These are phyloP conservation scores for Calephelis nemesis DNA, from an alignment of 1,140 invertebrate species.

Conservation along the genomic window DNA sequence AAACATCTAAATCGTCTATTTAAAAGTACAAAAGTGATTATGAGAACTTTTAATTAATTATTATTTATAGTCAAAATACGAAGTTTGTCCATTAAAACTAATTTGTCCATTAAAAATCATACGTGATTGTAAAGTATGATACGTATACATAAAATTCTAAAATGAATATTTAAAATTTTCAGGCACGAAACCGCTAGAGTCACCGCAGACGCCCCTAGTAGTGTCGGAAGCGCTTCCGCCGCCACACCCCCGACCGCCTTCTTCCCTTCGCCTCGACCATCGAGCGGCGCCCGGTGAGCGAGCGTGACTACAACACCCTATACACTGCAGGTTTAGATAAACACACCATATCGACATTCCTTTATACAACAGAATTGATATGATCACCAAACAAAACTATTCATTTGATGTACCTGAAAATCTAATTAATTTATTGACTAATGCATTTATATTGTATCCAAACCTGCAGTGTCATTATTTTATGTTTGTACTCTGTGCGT, in stretches of 20 bases:
- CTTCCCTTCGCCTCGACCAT: slow-evolving; percentile 77
- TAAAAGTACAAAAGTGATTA: no score
- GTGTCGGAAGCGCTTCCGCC: slow-evolving; percentile 72
- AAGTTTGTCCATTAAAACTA: no score
- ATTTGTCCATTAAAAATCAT: no score
- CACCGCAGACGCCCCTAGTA: slow-evolving; percentile 88
- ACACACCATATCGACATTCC: slow-evolving; percentile 54
- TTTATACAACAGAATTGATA: slow-evolving; percentile 20
- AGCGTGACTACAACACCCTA: slow-evolving; percentile 64
- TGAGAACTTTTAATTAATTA: no score
- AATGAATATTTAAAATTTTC: slow-evolving; percentile 7
- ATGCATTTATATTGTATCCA: slow-evolving; percentile 61
- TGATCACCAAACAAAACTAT: slow-evolving; percentile 15
- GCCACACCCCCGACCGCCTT: slow-evolving; percentile 78
- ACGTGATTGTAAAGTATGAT: no score
- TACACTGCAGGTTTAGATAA: slow-evolving; percentile 65
- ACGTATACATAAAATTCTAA: no score
- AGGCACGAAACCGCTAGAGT: slow-evolving; percentile 90
- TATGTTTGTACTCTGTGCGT: slow-evolving; percentile 63
- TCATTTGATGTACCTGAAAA: slow-evolving; percentile 14
- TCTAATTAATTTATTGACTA: slow-evolving; percentile 20
- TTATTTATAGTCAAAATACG: no score
- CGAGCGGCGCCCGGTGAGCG: slow-evolving; percentile 84
- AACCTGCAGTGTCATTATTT: slow-evolving; percentile 66
- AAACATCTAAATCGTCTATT: no score